Evolutionary conservation across 2,113 vertebrate genomes (phyloP).

Genomic region (Stegastes partitus): DNA sequence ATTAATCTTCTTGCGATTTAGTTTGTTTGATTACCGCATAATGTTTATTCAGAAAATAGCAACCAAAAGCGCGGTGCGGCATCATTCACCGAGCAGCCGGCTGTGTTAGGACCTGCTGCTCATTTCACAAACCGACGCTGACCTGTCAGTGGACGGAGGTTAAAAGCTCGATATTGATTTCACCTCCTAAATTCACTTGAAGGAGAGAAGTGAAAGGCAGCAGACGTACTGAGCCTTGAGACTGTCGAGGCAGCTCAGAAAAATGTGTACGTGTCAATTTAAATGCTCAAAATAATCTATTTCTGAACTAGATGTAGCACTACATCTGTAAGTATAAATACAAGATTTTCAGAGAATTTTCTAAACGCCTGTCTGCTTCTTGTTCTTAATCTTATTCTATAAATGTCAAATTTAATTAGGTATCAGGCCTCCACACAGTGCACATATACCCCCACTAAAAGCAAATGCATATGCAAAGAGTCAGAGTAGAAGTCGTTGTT

Average conservation of each 20-base stretch:
- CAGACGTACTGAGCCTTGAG: not conserved
- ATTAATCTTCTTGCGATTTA: constrained; percentile 59
- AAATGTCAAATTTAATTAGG: no score
- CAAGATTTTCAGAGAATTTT: not conserved
- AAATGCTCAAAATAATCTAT: not conserved
- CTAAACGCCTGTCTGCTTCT: no score
- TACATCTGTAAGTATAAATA: not conserved
- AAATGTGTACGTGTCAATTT: not conserved
- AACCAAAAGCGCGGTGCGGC: constrained; percentile 12
- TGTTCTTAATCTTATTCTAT: no score
- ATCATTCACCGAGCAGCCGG: constrained; percentile 24
- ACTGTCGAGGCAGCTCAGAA: not conserved
- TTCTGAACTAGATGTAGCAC: not conserved
- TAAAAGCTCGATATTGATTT: constrained; percentile 49
- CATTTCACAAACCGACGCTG: constrained; percentile 12
- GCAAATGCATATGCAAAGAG: not conserved
- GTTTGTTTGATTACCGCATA: constrained; percentile 18
- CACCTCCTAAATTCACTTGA: constrained; percentile 49
- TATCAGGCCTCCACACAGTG: no score
- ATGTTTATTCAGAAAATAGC: constrained; percentile 37
- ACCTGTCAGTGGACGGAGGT: constrained; percentile 26
- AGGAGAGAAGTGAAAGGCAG: constrained; percentile 6
- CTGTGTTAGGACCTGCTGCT: constrained; percentile 35
- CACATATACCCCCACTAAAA: not conserved
- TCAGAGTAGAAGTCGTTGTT: not conserved